Evolutionary conservation across 1,140 invertebrate species (phyloP), one percentile per base, ranked within the genome.

Genomic region (Ericerus pela): DNA sequence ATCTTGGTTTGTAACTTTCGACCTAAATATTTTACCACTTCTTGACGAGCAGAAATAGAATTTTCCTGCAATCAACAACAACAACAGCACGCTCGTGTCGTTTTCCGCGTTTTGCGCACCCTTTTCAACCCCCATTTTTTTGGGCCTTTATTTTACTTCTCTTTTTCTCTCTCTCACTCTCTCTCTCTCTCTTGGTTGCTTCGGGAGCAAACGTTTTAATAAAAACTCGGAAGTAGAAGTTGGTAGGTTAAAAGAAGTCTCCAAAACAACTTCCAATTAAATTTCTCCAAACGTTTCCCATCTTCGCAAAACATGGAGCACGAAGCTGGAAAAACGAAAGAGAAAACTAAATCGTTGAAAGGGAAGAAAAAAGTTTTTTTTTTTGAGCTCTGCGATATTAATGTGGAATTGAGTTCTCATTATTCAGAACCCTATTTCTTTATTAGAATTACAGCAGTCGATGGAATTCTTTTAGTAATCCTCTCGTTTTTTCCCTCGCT

Each of bases 191-290:
- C 26, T 47, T 47, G 20, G 20, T 14, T 14, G 41, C 22, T 24
- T 47, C 26, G 10, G 41, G 8, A 47, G 26, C 41, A 10, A 47
- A 47, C 41, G 41, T 47, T 47, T 47, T 47, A 47, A 47, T 47
- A 47, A 47, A 47, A 47, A 18, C 26, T 47, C 41, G 26, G 26
- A 47, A n/a, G n/a, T n/a, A n/a, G n/a, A 18, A 12, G 41, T 47
- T 47, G 41, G 41, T 47, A 24, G 41, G 41, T 47, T 16, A 24
- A 47, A 22, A 47, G 18, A 47, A 47, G 41, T 16, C 41, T 47
- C 41, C 41, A 47, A 47, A 47, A 47, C 41, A 47, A 47, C 41
- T 47, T 47, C 41, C 41, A 47, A 47, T 47, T 47, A 47, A 47
- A 47, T 47, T 47, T 24, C 14, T 5, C n/a, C n/a, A n/a, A n/a